Percentiles rank a stretch among this genome's conserved stretches.
Evolutionary conservation across 1,140 invertebrate species (phyloP).

Genomic region (Drosophila kikkawai): DNA sequence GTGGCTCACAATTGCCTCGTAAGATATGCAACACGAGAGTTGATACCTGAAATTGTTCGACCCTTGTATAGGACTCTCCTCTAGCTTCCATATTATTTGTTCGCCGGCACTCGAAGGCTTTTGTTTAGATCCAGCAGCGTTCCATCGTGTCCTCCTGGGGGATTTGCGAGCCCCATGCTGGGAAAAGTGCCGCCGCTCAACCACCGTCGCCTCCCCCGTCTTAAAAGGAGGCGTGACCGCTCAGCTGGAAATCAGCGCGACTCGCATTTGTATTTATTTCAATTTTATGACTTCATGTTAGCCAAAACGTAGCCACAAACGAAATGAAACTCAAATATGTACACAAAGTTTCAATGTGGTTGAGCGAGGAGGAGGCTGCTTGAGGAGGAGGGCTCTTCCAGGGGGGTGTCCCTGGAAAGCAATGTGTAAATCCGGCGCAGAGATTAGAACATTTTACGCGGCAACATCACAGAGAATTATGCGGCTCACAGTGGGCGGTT

Average conservation of each 20-base stretch:
- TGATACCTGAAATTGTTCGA: not conserved
- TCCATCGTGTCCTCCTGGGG: constrained; percentile 38
- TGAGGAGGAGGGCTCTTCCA: not conserved
- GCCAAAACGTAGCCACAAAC: constrained; percentile 74
- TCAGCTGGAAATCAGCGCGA: constrained; percentile 63
- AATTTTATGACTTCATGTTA: constrained; percentile 83
- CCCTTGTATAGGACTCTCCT: not conserved
- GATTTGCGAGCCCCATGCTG: constrained; percentile 56
- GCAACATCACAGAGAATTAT: constrained; percentile 56
- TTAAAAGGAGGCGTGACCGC: constrained; percentile 56
- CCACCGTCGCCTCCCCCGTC: constrained; percentile 6
- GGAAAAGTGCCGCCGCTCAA: not conserved
- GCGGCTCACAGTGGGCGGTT: constrained; percentile 39
- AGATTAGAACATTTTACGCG: constrained; percentile 77
- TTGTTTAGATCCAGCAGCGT: not conserved
- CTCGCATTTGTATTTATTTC: constrained; percentile 81
- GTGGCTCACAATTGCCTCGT: not conserved
- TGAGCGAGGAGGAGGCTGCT: not conserved
- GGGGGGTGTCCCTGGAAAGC: not conserved
- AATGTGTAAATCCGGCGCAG: constrained; percentile 64
- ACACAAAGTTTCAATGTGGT: constrained; percentile 75
- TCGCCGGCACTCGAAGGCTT: not conserved
- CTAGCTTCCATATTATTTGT: constrained; percentile 16
- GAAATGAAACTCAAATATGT: constrained; percentile 83
- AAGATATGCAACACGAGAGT: constrained; percentile 9